A percentile compares a stretch with the other conserved stretches of the same genome.
Conservation (phyloP, 2,888 invertebrate species). For the Drosophila prostipennis region DNA sequence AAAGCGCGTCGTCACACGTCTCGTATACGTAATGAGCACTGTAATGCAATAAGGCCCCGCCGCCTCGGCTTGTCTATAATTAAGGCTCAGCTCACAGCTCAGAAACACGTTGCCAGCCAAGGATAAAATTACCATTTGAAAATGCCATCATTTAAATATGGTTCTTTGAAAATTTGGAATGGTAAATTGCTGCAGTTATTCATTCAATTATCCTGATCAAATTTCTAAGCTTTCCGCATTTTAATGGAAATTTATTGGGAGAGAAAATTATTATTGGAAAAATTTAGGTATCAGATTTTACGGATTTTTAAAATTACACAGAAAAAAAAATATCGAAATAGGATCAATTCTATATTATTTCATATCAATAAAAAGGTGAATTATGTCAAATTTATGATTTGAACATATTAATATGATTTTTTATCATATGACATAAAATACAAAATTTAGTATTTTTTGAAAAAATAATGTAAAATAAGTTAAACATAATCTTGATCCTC, state of each 20-base stretch:
- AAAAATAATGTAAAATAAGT: too few relatives aligned
- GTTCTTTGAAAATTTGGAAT: not conserved
- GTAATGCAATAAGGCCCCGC: constrained; percentile 43
- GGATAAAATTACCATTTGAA: constrained; percentile 24
- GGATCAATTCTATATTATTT: too few relatives aligned
- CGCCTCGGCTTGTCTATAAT: constrained; percentile 15
- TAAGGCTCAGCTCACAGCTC: constrained; percentile 5
- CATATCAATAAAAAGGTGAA: too few relatives aligned
- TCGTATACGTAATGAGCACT: constrained; percentile 51
- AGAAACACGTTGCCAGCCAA: constrained; percentile 8
- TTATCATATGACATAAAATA: too few relatives aligned
- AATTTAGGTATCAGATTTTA: not conserved
- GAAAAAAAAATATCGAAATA: too few relatives aligned
- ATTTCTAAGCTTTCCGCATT: not conserved
- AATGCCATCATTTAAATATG: not conserved
- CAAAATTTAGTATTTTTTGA: too few relatives aligned
- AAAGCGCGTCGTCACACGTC: constrained; percentile 37
- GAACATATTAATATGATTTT: too few relatives aligned
- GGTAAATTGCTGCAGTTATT: not conserved
- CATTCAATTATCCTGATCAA: not conserved
- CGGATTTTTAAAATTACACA: not conserved
- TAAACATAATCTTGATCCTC: too few relatives aligned
- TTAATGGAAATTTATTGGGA: not conserved
- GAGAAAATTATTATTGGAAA: not conserved
- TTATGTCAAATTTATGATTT: too few relatives aligned